Evolutionary conservation across 2,888 invertebrate genomes (phyloP), one percentile per base, ranked within the genome.

Genomic region (Cephus pygmeus): DNA sequence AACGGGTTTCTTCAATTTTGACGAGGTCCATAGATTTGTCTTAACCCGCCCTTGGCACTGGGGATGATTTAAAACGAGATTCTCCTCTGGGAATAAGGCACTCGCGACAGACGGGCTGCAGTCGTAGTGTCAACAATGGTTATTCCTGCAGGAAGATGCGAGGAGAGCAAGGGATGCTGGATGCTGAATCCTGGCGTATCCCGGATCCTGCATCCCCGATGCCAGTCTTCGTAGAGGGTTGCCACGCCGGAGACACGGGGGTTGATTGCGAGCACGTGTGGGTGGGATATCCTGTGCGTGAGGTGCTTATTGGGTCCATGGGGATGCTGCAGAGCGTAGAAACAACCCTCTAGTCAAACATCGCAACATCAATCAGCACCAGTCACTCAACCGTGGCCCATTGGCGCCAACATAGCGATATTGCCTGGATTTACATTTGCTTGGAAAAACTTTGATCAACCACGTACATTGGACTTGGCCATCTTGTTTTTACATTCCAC

Each of bases 301-400:
- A 89, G 89, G 89, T 88, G 90, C 89, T 90, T 90, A 90, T 90
- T 90, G 90, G 90, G 90, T 90, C 90, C 89, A 86, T 84, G 90
- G 85, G 88, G 89, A 88, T 87, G 88, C 85, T 86, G 88, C 87
- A 85, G 83, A 83, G 87, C 87, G 85, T 84, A 87, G 89, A 88
- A 90, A 89, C 90, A 89, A 91, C 91, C 91, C 91, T 91, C 91
- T 91, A 89, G 88, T 89, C 90, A 91, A 91, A 91, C 91, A 91
- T 88, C 88, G 87, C 89, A 88, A 90, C 91, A 91, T 91, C 91
- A 91, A 91, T 91, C 91, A 91, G 91, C 90, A 90, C 91, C 89
- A 89, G 90, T 90, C 91, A 90, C 90, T 90, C 88, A 85, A 88
- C 85, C 88, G 86, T 87, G 85, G 87, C 80, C 85, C 89, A 90